Base-by-base conservation (phyloP, 1,140 invertebrate genomes). In the Lordiphosa stackelbergi region DNA sequence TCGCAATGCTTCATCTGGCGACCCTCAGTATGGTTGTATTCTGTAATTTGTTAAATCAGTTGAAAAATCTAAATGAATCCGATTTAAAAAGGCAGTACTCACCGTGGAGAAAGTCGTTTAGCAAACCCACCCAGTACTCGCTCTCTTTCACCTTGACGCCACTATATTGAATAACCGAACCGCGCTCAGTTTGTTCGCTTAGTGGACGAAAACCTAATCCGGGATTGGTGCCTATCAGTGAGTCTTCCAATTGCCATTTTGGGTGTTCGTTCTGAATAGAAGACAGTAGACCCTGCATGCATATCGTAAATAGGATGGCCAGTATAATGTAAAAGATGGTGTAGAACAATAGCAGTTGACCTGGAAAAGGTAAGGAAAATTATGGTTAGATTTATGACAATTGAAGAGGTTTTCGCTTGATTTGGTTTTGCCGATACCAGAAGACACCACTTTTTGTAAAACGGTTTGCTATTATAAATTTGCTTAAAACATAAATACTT, bases 161-260 rank as follows among this genome's bases (percentile, higher is more conserved):
- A 52, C 91, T 90, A 84, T 94, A 97, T 91, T 93, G 93, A 73
- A 98, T 95, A 0, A 98, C 89, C 0, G 96, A 95, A 40, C 93
- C 93, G 63, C 96, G 93, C 60, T 95, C 93, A 0, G 91, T 90
- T 53, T 90, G 88, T 0, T 91, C 88, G 13, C 96, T 91, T 49
- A 96, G 90, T 0, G 97, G 97, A 48, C 96, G 90, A 87, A 96
- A 97, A 35, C 96, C 96, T 79, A 98, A 89, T 16, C 95, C 96
- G 72, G 96, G 96, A 90, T 95, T 97, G 38, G 92, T 92, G 86
- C 95, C 95, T 68, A 98, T 95, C 36, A 96, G 86, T 47, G 95
- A 96, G 2, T 91, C 89, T 0, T 91, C 90, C 43, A 95, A 88
- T 63, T 91, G 90, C 89, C 93, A 95, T 78, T 90, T 93, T 0